A percentile compares a stretch with the other conserved stretches of the same genome.
phyloP scores from a whole-genome alignment of 2,113 vertebrate genomes.

The Beaufortia kweichowensis region DNA sequence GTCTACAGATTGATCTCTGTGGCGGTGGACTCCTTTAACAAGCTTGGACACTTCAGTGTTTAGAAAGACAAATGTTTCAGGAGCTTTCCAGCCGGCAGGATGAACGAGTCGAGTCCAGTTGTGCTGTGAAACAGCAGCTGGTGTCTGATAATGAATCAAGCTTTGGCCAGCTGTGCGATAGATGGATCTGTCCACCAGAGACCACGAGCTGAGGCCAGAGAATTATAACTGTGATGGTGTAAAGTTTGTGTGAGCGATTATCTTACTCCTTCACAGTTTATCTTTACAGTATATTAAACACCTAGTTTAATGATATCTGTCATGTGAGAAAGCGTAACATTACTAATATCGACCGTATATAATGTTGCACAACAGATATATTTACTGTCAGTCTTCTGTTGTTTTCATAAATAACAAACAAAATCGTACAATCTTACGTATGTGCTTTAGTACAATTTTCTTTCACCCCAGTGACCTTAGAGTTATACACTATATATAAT shows the following conservation, averaged over 20 bases:
- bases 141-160: slow-evolving; percentile 44
- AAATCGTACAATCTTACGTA: too few relatives aligned
- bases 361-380: too few relatives aligned
- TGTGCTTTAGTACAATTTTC: too few relatives aligned
- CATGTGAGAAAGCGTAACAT: too few relatives aligned
- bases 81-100: slow-evolving; percentile 39
- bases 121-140: slow-evolving; percentile 28
- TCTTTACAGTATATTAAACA: too few relatives aligned
- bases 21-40: slow-evolving; percentile 30
- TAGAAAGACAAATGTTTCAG: slow-evolving; percentile 44
- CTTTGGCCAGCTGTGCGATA: slow-evolving; percentile 43
- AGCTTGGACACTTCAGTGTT: slow-evolving; percentile 43
- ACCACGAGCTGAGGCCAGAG: slow-evolving; percentile 18
- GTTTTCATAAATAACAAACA: too few relatives aligned
- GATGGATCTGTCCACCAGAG: slow-evolving; percentile 28
- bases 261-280: neutral
- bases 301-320: too few relatives aligned
- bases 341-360: too few relatives aligned
- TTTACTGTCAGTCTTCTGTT: too few relatives aligned
- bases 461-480: too few relatives aligned
- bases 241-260: neutral
- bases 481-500: too few relatives aligned
- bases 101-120: slow-evolving; percentile 14
- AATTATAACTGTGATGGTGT: slow-evolving; percentile 36
- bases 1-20: slow-evolving; percentile 29